Evolutionary conservation across 2,797 vertebrate species (phyloP).

Genomic region (Scolopax bukidnonensis): DNA sequence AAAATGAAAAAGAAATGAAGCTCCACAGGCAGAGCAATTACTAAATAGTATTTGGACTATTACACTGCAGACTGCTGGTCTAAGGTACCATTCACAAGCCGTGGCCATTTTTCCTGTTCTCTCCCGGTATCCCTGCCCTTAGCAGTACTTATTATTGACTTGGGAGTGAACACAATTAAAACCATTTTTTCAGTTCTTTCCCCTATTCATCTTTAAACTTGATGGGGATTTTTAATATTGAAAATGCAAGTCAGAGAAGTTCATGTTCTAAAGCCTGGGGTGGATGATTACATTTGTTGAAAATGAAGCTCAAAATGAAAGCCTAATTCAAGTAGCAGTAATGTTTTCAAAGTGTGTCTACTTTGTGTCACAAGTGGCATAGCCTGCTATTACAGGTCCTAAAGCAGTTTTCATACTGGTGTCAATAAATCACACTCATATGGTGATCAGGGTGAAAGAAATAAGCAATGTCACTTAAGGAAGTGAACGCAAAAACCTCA

Average conservation of each 20-base stretch:
- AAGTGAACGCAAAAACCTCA: background rate
- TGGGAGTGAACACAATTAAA: background rate
- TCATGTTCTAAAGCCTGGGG: background rate
- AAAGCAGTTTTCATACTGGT: background rate
- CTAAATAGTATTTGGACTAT: background rate
- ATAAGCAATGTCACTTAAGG: background rate
- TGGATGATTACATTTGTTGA: background rate
- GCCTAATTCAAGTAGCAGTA: background rate
- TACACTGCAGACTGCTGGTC: background rate
- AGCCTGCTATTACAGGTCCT: background rate
- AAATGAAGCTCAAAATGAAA: constrained; percentile 25
- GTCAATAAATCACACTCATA: background rate
- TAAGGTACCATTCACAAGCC: background rate
- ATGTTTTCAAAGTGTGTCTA: background rate
- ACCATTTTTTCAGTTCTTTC: background rate
- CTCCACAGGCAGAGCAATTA: background rate
- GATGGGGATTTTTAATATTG: background rate
- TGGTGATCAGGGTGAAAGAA: background rate
- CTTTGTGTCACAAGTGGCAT: background rate
- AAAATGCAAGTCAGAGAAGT: background rate
- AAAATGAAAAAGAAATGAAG: background rate
- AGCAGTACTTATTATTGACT: background rate
- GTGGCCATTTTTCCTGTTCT: background rate
- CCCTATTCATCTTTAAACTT: background rate
- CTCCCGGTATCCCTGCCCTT: background rate